phyloP scores from a whole-genome alignment of 2,888 invertebrate species.

The Lamellibrachia satsuma region DNA sequence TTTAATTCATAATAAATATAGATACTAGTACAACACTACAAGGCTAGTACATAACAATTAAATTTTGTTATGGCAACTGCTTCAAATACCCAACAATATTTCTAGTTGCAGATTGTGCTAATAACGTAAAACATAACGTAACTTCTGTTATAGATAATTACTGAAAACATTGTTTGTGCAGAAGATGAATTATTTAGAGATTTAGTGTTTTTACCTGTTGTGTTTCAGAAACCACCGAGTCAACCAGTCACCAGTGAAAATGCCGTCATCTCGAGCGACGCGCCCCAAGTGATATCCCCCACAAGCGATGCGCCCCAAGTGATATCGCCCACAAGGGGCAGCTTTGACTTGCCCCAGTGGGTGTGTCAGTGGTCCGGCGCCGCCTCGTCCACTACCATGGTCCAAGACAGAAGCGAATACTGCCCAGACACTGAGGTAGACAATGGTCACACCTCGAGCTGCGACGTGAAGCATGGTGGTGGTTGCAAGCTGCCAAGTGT shows the following conservation, averaged over 20 bases:
- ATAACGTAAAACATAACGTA: too few relatives aligned
- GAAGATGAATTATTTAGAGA: neutral
- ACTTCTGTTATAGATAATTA: too few relatives aligned
- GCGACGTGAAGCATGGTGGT: neutral
- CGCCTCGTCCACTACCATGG: neutral
- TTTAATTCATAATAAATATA: too few relatives aligned
- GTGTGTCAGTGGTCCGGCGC: neutral
- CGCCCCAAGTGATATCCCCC: neutral
- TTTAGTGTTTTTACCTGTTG: neutral
- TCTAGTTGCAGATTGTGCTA: too few relatives aligned
- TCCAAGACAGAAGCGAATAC: too few relatives aligned
- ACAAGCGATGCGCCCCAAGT: neutral
- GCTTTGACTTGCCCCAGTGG: neutral
- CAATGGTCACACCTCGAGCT: neutral
- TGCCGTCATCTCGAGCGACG: neutral
- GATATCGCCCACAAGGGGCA: neutral
- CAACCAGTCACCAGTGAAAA: neutral
- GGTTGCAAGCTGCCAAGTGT: neutral
- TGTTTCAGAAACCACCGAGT: neutral
- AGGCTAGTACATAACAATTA: too few relatives aligned
- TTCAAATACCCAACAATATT: too few relatives aligned
- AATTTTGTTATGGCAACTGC: too few relatives aligned
- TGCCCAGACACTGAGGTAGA: neutral
- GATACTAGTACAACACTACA: too few relatives aligned
- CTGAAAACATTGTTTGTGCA: neutral